Conservation (phyloP, 2,797 vertebrate genomes). For the Dicrostonyx torquatus region DNA sequence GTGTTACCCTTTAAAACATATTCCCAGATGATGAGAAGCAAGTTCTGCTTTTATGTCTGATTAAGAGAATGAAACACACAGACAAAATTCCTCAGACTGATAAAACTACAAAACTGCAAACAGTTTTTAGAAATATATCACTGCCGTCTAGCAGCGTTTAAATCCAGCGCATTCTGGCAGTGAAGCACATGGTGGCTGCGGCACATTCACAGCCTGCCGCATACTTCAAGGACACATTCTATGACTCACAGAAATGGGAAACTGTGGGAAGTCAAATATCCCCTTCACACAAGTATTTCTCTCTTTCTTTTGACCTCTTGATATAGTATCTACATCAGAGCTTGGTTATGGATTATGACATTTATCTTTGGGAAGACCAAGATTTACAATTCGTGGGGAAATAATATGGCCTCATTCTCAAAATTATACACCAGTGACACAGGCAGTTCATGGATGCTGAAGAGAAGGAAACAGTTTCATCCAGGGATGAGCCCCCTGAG, state of each 20-base stretch:
- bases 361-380: neutral
- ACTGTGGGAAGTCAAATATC: constrained; percentile 3
- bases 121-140: constrained; percentile 52
- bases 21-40: constrained; percentile 39
- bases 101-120: constrained; percentile 60
- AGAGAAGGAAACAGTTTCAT: neutral
- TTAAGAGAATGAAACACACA: constrained; percentile 65
- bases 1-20: constrained; percentile 56
- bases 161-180: neutral
- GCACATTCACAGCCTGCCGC: neutral
- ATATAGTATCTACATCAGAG: neutral
- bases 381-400: neutral
- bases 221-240: constrained; percentile 25
- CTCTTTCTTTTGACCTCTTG: constrained; percentile 18
- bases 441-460: neutral
- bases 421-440: neutral
- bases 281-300: neutral
- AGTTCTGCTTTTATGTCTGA: constrained; percentile 62
- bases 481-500: neutral
- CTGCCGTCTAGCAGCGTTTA: constrained; percentile 56
- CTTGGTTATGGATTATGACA: neutral
- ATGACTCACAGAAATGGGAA: neutral
- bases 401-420: neutral
- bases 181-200: neutral
- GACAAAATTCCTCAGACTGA: constrained; percentile 67